Evolutionary conservation across 2,113 vertebrate species (phyloP), one percentile per base, ranked within the genome.

Genomic region (Tenebrosternarchus preto): DNA sequence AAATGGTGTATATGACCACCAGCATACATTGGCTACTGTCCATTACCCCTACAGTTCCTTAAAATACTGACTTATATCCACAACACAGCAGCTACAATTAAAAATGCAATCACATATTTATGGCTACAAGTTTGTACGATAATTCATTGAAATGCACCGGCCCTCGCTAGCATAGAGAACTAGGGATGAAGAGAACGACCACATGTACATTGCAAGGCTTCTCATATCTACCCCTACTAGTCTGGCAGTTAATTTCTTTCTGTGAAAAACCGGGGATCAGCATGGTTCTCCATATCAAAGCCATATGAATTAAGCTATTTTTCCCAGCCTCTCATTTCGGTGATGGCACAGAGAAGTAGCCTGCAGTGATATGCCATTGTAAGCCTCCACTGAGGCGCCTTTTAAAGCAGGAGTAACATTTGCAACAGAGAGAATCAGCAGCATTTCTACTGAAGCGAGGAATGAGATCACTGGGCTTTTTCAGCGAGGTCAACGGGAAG

Each of bases 281-380:
- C 88, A 90, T 88, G 88, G 91, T 93, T 94, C 94, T 94, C 92
- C 93, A 94, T 94, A 92, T 96, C 94, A 96, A 96, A 96, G 94
- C 88, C 86, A 86, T 87, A 92, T 83, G 91, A 95, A 95, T 94
- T 93, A 92, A 95, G 91, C 85, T 92, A 89, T 91, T 95, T 94
- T 91, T 86, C 67, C 79, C 80, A 83, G 77, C 82, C 78, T 84
- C 85, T 80, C 84, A 39, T 90, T 90, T 91, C 87, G 87, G 77
- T 90, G 90, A 92, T 90, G 82, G 91, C 88, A 92, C 87, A 89
- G 86, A 88, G 86, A 88, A 88, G 89, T 89, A 90, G 91, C 91
- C 91, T 90, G 90, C 87, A 93, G 92, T 91, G 93, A 92, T 89
- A 88, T 75, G 86, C 89, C 77, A 78, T 85, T 87, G 85, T 88